Percentiles rank a stretch among this genome's conserved stretches.
Evolutionary conservation across 2,113 vertebrate genomes (phyloP).

Genomic region (Mystacornis crossleyi): DNA sequence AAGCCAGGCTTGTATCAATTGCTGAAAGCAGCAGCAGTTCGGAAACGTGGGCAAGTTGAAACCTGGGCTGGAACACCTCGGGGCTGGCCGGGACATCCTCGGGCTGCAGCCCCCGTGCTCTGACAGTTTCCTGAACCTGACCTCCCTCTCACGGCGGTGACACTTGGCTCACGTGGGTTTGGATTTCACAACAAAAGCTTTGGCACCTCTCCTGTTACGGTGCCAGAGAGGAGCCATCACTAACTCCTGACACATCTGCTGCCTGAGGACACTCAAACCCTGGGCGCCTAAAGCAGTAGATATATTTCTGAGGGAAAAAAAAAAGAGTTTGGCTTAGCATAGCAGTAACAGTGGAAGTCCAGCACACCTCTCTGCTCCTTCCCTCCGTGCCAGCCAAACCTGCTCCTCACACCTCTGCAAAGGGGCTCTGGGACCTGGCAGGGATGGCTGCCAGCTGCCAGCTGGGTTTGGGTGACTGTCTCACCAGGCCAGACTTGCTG

Average conservation of each 20-base stretch:
- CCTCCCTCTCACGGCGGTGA: background rate
- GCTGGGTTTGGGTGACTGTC: background rate
- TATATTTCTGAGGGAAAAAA: background rate
- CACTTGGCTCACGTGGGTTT: background rate
- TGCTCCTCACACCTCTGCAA: background rate
- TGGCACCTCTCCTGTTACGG: background rate
- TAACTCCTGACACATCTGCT: conserved; percentile 11
- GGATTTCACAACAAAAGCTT: background rate
- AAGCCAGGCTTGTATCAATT: background rate
- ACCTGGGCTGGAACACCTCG: background rate
- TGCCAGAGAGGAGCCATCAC: background rate
- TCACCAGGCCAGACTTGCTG: background rate
- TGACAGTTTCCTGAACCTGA: background rate
- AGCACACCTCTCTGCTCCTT: background rate
- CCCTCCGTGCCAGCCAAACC: background rate
- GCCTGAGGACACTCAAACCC: conserved; percentile 24
- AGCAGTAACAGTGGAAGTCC: background rate
- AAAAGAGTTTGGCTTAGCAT: background rate
- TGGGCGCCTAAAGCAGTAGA: background rate
- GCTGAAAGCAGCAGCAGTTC: background rate
- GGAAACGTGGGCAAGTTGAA: background rate
- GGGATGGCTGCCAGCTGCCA: background rate
- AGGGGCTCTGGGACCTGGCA: background rate
- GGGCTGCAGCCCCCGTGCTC: background rate
- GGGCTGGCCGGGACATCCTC: background rate